phyloP scores from a whole-genome alignment of 35 echinoderm and acorn worm species.

The Patiria miniata region DNA sequence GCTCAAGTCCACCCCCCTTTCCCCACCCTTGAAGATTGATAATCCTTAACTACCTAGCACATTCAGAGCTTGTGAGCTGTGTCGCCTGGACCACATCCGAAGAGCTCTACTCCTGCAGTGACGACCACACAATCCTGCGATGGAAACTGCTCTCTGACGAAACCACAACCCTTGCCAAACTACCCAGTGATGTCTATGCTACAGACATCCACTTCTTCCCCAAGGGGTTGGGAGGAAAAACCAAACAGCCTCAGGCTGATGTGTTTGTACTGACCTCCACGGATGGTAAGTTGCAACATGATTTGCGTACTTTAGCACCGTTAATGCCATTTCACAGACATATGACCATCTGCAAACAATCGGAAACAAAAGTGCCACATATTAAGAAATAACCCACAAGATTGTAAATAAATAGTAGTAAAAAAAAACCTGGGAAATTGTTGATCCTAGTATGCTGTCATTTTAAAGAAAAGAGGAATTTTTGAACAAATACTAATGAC shows the following conservation, averaged over 20 bases:
- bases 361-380: too few relatives aligned
- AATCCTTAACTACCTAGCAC: constrained; percentile 81
- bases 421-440: too few relatives aligned
- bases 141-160: constrained; percentile 97
- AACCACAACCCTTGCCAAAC: constrained; percentile 81
- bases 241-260: constrained; percentile 84
- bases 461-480: too few relatives aligned
- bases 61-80: constrained; percentile 96
- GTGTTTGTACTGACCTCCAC: constrained; percentile 94
- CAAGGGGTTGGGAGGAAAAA: constrained; percentile 76
- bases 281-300: constrained; percentile 69
- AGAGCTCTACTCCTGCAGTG: constrained; percentile 95
- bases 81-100: constrained; percentile 97
- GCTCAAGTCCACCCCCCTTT: too few relatives aligned
- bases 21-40: not conserved
- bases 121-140: constrained; percentile 92
- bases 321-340: too few relatives aligned
- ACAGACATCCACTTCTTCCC: constrained; percentile 99
- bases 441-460: too few relatives aligned
- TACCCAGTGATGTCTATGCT: constrained; percentile 93
- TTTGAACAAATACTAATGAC: too few relatives aligned
- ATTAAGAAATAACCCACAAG: too few relatives aligned
- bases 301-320: too few relatives aligned
- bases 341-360: too few relatives aligned
- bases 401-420: too few relatives aligned